Conservation (phyloP, 1,140 invertebrate species). For the Reticulitermes speratus region DNA sequence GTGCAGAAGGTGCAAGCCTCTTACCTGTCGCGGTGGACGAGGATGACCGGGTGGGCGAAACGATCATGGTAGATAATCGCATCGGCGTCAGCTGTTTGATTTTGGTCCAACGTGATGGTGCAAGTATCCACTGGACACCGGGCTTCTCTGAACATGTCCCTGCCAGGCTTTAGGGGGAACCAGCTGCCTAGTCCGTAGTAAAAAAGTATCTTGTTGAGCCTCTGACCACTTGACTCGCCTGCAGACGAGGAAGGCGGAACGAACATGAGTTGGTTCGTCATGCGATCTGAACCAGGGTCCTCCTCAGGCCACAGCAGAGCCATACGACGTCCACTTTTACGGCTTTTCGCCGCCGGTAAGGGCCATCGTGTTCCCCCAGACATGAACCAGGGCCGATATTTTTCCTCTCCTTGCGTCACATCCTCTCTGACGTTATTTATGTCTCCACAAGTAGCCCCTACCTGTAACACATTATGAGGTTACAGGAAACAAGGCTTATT, state of each 20-base stretch:
- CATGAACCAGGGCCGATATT: conserved; percentile 58
- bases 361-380: conserved; percentile 57
- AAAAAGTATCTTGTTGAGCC: conserved; percentile 81
- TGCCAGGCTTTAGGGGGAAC: conserved; percentile 67
- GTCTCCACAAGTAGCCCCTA: background rate
- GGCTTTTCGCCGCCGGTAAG: conserved; percentile 45
- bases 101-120: conserved; percentile 67
- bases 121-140: conserved; percentile 77
- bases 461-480: conserved; percentile 11
- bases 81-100: conserved; percentile 72
- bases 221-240: no score
- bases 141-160: conserved; percentile 63
- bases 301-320: conserved; percentile 58
- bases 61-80: conserved; percentile 89
- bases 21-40: no score
- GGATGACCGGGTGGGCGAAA: no score
- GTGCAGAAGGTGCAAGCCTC: no score
- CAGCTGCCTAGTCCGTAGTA: conserved; percentile 79
- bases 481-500: no score
- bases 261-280: no score
- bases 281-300: no score
- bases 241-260: no score
- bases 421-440: background rate
- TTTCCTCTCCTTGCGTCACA: background rate
- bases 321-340: conserved; percentile 48